Evolutionary conservation across 2,113 vertebrate species (phyloP).

Genomic region (Hippocampus comes): DNA sequence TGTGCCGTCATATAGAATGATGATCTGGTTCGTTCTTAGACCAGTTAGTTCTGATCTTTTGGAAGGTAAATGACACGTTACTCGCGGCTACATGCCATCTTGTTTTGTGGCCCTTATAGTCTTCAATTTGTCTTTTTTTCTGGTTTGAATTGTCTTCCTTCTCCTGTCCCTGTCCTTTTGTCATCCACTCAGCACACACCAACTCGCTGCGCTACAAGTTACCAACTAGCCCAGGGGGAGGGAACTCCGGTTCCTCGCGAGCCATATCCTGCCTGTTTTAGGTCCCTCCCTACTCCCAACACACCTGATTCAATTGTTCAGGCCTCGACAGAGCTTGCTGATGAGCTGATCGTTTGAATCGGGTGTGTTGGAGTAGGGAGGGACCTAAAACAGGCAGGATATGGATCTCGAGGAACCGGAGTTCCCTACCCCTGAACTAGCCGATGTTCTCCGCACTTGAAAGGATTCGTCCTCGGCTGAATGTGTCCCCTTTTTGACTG

Average conservation of each 20-base stretch:
- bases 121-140: conserved; percentile 25
- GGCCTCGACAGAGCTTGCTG: too few species aligned
- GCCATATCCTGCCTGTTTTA: too few species aligned
- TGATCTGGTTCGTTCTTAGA: conserved; percentile 39
- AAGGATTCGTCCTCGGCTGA: conserved; percentile 31
- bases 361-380: too few species aligned
- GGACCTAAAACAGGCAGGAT: too few species aligned
- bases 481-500: conserved; percentile 48
- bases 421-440: conserved; percentile 1
- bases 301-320: too few species aligned
- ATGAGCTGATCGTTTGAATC: too few species aligned
- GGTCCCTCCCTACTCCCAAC: too few species aligned
- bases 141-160: conserved; percentile 2
- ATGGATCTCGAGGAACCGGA: too few species aligned
- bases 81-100: conserved; percentile 18
- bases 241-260: too few species aligned
- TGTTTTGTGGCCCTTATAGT: background rate
- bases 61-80: conserved; percentile 34
- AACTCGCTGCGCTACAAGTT: conserved; percentile 59
- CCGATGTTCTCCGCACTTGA: conserved; percentile 52
- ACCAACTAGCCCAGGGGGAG: too few species aligned
- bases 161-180: conserved; percentile 41
- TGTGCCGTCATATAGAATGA: conserved; percentile 27
- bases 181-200: conserved; percentile 41
- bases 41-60: conserved; percentile 30